phyloP scores from a whole-genome alignment of 2,113 vertebrate genomes.

The Trogon surrucura region DNA sequence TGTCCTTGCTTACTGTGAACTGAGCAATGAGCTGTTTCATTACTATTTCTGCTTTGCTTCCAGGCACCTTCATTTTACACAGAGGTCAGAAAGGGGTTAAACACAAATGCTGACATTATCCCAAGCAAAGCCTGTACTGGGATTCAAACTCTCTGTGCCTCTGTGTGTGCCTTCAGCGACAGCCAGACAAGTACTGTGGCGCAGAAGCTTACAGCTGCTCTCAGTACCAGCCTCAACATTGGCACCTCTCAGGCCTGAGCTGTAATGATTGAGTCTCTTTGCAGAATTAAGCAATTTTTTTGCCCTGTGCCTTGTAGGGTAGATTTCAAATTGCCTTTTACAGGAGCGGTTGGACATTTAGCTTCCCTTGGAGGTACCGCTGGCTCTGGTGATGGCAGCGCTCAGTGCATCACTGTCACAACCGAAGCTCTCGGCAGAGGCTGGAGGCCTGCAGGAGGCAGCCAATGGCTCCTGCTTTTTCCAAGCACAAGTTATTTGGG shows the following conservation, averaged over 20 bases:
- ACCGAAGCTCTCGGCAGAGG: not conserved
- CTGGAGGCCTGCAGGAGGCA: not conserved
- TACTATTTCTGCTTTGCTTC: slow-evolving; percentile 46
- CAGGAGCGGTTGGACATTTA: not conserved
- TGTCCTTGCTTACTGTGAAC: slow-evolving; percentile 54
- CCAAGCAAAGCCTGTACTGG: not conserved
- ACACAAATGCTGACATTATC: not conserved
- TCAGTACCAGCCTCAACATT: not conserved
- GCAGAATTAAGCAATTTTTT: not conserved
- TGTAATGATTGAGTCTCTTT: not conserved
- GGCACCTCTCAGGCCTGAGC: not conserved
- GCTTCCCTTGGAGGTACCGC: not conserved
- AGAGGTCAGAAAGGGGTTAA: slow-evolving; percentile 29
- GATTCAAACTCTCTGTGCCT: not conserved
- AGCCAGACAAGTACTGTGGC: not conserved
- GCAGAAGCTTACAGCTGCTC: not conserved
- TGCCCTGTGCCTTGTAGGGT: not conserved
- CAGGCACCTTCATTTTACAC: slow-evolving; percentile 26
- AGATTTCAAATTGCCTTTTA: not conserved
- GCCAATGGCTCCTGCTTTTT: not conserved
- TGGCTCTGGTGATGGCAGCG: not conserved
- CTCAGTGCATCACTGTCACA: not conserved
- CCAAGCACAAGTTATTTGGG: not conserved
- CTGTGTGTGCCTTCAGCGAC: not conserved
- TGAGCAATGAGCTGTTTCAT: slow-evolving; percentile 49